A percentile compares a stretch with the other conserved stretches of the same genome.
phyloP scores from a whole-genome alignment of 1,140 invertebrate genomes.

The Cherax quadricarinatus region DNA sequence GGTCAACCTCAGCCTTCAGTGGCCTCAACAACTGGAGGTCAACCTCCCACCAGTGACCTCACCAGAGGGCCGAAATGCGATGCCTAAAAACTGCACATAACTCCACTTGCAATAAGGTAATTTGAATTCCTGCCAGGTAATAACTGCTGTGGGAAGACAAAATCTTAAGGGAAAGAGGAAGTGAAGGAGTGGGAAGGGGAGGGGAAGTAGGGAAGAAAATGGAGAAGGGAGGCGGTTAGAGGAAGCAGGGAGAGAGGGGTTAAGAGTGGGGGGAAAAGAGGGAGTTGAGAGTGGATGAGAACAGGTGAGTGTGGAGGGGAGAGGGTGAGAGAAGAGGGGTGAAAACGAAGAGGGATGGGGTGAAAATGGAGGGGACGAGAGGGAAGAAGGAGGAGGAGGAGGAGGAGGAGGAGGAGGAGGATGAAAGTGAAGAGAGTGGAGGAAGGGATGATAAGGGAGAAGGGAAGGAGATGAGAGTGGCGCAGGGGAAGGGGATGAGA shows the following conservation, averaged over 20 bases:
- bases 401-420: too few species aligned
- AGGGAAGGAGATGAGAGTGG: neutral
- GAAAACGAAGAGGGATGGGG: too few species aligned
- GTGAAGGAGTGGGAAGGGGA: neutral
- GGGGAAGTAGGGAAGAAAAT: neutral
- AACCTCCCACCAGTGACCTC: neutral
- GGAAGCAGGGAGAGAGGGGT: too few species aligned
- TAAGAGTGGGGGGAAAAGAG: too few species aligned
- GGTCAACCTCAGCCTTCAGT: neutral
- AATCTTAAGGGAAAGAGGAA: neutral
- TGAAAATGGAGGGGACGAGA: too few species aligned
- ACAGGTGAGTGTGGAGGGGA: too few species aligned
- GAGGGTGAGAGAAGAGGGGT: too few species aligned
- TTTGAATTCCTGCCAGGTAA: neutral
- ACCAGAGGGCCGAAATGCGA: neutral
- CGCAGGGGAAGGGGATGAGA: too few species aligned
- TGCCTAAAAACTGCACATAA: neutral
- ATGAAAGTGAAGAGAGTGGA: neutral
- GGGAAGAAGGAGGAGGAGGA: too few species aligned
- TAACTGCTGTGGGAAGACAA: neutral
- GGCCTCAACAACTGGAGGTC: neutral
- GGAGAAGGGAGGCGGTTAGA: neutral
- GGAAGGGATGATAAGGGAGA: slow-evolving; percentile 5
- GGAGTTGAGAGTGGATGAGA: too few species aligned
- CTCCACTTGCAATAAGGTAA: neutral